phyloP scores from a whole-genome alignment of 2,797 vertebrate genomes.

The Acridotheres tristis region DNA sequence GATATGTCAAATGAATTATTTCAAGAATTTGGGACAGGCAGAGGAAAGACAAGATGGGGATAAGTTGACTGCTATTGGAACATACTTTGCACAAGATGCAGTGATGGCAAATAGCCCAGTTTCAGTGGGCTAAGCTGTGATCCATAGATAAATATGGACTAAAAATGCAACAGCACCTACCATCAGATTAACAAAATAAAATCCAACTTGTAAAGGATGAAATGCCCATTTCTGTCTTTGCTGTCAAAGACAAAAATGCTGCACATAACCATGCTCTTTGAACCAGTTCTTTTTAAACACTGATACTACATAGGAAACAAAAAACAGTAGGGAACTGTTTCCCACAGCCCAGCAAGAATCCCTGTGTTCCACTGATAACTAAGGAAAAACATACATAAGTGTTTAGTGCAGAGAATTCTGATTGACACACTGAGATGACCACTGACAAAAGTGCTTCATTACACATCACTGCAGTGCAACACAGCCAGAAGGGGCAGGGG shows the following conservation, averaged over 20 bases:
- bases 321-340: rapidly evolving
- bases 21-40: not conserved
- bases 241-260: not conserved
- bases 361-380: not conserved
- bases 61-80: not conserved
- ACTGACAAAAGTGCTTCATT: not conserved
- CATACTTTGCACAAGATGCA: not conserved
- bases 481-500: not conserved
- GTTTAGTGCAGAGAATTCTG: not conserved
- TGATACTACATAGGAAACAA: not conserved
- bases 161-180: not conserved
- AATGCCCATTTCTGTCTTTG: not conserved
- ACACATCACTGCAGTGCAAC: not conserved
- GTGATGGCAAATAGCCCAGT: not conserved
- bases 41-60: not conserved
- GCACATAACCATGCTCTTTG: not conserved
- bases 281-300: not conserved
- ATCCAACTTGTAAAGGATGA: not conserved
- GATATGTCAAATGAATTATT: not conserved
- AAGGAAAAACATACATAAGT: not conserved
- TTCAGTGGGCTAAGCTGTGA: not conserved
- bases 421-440: not conserved
- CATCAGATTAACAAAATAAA: not conserved
- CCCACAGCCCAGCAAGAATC: not conserved
- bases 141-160: not conserved